phyloP scores from a whole-genome alignment of 1,140 invertebrate genomes.

The Drosophila mauritiana region DNA sequence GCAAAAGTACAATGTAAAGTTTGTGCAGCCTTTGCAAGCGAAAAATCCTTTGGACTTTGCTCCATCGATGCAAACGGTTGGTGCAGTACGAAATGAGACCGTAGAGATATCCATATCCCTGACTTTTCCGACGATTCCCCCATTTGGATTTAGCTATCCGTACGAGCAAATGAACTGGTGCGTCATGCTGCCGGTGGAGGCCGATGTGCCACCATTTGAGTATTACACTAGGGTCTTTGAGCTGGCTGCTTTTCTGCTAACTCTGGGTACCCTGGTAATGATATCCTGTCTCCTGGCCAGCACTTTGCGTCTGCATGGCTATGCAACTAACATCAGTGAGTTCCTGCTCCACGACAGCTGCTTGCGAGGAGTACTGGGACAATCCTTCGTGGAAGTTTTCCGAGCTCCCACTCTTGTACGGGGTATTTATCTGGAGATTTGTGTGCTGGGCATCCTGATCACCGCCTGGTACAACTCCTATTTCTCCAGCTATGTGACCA shows the following conservation, averaged over 20 bases:
- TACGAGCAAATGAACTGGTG: slow-evolving; percentile 73
- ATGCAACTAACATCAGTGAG: slow-evolving; percentile 46
- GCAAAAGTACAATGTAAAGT: slow-evolving; percentile 54
- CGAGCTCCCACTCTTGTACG: slow-evolving; percentile 56
- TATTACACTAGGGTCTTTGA: slow-evolving; percentile 73
- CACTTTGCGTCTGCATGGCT: slow-evolving; percentile 52
- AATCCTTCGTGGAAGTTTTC: slow-evolving; percentile 63
- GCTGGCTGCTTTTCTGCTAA: slow-evolving; percentile 55
- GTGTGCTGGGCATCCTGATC: slow-evolving; percentile 66
- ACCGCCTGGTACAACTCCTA: slow-evolving; percentile 77
- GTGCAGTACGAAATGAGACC: slow-evolving; percentile 57
- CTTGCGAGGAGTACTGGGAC: slow-evolving; percentile 66
- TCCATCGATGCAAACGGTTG: slow-evolving; percentile 51
- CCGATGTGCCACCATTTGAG: slow-evolving; percentile 62
- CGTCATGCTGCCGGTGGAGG: slow-evolving; percentile 68
- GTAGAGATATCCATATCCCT: slow-evolving; percentile 65
- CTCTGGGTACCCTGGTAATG: slow-evolving; percentile 32
- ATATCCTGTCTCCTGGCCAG: slow-evolving; percentile 49
- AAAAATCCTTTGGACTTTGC: slow-evolving; percentile 22
- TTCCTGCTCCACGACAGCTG: slow-evolving; percentile 70
- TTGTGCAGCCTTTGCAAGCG: slow-evolving; percentile 45
- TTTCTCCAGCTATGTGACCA: slow-evolving; percentile 76
- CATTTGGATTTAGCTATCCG: slow-evolving; percentile 55
- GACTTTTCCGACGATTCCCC: slow-evolving; percentile 54
- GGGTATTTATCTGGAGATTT: slow-evolving; percentile 71